Base-by-base conservation (phyloP, 2,888 invertebrate genomes). In the Caenorhabditis angaria region DNA sequence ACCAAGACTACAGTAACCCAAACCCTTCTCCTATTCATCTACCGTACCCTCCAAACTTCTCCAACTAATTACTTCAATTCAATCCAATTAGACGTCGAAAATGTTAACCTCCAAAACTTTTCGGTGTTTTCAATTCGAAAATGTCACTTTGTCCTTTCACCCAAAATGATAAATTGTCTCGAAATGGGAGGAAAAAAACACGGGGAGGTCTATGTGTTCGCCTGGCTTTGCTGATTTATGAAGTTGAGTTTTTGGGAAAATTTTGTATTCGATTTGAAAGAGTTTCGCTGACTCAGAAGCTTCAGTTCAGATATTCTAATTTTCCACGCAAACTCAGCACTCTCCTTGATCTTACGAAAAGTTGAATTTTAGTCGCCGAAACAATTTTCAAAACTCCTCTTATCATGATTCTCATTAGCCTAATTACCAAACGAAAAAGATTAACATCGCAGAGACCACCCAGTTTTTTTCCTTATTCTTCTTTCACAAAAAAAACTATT, bases 161-260 rank as follows among this genome's bases (percentile, higher is more conserved):
- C n/a, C 41, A 41, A 41, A 41, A 41, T 41, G 41, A 41, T 41
- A 41, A 41, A 41, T 41, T 12, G 14, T 41, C 41, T 41, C 41
- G 41, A 41, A 41, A 14, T 12, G 41, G 32, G 32, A 41, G 18
- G 18, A 41, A 41, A 41, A 14, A 18, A 14, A 41, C 10, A 14
- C 5, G 14, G 18, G 14, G 41, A 41, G 14, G 41, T n/a, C n/a
- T n/a, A n/a, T n/a, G n/a, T n/a, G n/a, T n/a, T n/a, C n/a, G n/a
- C n/a, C n/a, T n/a, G n/a, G n/a, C n/a, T n/a, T n/a, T n/a, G n/a
- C n/a, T n/a, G n/a, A n/a, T n/a, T n/a, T n/a, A n/a, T n/a, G n/a
- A n/a, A n/a, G n/a, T n/a, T n/a, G n/a, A n/a, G n/a, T n/a, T n/a
- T n/a, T n/a, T n/a, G n/a, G n/a, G n/a, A n/a, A n/a, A n/a, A n/a